A percentile compares a stretch with the other conserved stretches of the same genome.
Evolutionary conservation across 2,113 vertebrate species (phyloP).

Genomic region (Megaleporinus macrocephalus): DNA sequence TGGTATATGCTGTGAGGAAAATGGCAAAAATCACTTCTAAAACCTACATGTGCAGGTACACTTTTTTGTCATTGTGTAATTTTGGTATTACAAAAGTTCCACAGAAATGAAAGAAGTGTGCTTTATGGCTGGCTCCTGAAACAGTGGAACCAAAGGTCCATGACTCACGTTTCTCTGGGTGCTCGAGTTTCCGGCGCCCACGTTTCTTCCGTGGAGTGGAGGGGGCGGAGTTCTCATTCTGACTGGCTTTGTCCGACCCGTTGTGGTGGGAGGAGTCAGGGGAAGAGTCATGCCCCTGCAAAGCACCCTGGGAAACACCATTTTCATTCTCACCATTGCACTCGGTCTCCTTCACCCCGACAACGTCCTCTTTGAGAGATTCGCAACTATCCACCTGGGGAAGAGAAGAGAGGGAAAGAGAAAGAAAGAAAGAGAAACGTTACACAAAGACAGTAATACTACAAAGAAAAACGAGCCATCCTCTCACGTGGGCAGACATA

Average conservation of each 20-base stretch:
- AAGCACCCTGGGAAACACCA: slow-evolving; percentile 56
- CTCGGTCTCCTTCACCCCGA: slow-evolving; percentile 78
- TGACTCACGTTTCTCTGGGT: slow-evolving; percentile 68
- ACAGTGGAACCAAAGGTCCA: neutral
- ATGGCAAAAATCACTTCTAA: no score
- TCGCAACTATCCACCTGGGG: slow-evolving; percentile 82
- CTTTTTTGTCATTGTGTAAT: no score
- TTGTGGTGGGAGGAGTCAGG: slow-evolving; percentile 81
- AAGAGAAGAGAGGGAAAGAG: slow-evolving; percentile 48
- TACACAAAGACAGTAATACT: slow-evolving; percentile 38
- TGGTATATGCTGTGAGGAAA: no score
- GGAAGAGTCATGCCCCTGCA: slow-evolving; percentile 42
- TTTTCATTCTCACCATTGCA: slow-evolving; percentile 82
- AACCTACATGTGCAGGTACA: no score
- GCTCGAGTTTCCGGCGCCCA: slow-evolving; percentile 73
- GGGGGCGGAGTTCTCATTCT: slow-evolving; percentile 77
- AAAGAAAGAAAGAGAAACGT: slow-evolving; percentile 58
- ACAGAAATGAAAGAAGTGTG: no score
- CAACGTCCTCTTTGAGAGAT: slow-evolving; percentile 74
- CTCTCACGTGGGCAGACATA: no score
- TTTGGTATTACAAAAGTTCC: no score
- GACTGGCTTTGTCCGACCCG: slow-evolving; percentile 83
- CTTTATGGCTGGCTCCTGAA: no score
- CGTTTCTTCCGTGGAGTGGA: slow-evolving; percentile 75
- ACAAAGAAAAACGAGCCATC: neutral